phyloP scores from a whole-genome alignment of 2,888 invertebrate species.

The Cotesia congregata region DNA sequence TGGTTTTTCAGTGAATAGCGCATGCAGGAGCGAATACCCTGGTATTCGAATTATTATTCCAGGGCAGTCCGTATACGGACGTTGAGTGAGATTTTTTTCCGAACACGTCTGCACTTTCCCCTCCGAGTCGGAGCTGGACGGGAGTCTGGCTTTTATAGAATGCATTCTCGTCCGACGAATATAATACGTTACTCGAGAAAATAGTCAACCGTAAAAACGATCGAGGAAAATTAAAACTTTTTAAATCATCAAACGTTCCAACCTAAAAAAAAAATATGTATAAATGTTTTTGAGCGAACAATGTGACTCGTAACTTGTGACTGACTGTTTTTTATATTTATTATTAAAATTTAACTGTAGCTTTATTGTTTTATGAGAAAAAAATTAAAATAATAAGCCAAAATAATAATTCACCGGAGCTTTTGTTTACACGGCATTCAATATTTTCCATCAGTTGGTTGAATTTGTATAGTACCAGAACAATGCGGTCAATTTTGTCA shows the following conservation, averaged over 20 bases:
- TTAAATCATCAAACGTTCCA: no score
- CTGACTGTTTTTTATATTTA: no score
- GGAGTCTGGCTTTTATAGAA: slow-evolving; percentile 20
- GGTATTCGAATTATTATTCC: slow-evolving; percentile 38
- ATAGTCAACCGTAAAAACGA: slow-evolving; percentile 26
- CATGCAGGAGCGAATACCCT: not conserved
- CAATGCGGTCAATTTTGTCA: slow-evolving; percentile 59
- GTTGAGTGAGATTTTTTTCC: slow-evolving; percentile 35
- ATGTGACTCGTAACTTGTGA: not conserved
- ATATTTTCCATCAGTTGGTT: slow-evolving; percentile 51
- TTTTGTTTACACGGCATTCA: slow-evolving; percentile 37
- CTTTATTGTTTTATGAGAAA: not conserved
- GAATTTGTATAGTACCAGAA: slow-evolving; percentile 59
- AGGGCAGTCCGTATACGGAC: slow-evolving; percentile 23
- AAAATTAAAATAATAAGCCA: not conserved
- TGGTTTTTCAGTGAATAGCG: not conserved
- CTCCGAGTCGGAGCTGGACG: slow-evolving; percentile 10
- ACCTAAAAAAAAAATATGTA: not conserved
- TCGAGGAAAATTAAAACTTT: not conserved
- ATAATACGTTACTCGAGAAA: slow-evolving; percentile 22
- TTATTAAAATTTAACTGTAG: no score
- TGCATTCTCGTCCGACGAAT: slow-evolving; percentile 14
- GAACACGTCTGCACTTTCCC: slow-evolving; percentile 38
- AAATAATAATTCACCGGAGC: not conserved
- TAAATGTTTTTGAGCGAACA: not conserved